Evolutionary conservation across 2,113 vertebrate genomes (phyloP), one percentile per base, ranked within the genome.

Genomic region (Catharus minimus): DNA sequence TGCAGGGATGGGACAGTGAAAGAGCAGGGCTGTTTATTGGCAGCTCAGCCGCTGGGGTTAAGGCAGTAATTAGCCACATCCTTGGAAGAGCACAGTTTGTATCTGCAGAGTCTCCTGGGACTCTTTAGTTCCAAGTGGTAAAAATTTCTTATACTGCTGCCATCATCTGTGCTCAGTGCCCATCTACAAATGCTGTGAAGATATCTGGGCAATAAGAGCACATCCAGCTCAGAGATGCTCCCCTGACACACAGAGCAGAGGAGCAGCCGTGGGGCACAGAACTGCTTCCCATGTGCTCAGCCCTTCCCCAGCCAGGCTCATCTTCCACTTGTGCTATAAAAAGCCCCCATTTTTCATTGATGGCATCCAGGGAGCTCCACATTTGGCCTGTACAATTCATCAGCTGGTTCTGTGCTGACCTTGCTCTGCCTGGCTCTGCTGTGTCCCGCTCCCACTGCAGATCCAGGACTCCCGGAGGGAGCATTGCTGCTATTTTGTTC

Each of bases 401-500:
- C 53, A 67, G 33, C 30, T 2, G 4, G 19, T 33, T 76, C 28
- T 61, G 27, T 33, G 79, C 41, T 75, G 69, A 30, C 68, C 55
- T 39, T 36, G 47, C 26, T 56, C 32, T 0, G 3, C 46, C 41
- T 30, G 41, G 33, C 55, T 5, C 0, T 23, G 41, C 69, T 26
- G 28, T 26, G 64, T 13, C 77, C 69, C 3, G 0, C 66, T 87
- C 67, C 58, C 0, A 0, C 27, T 33, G 64, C 72, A 65, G 72
- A 33, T 33, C 4, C 5, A 9, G 4, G 68, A 32, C 50, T 38
- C 49, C 53, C 13, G 0, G 7, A 82, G 55, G 16, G 7, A 82
- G 50, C 16, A 50, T 5, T 20, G 23, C 33, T 78, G 66, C 57
- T 77, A 1, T 32, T 86, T 21, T 1, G 0, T 52, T 68, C 71